A percentile compares a stretch with the other conserved stretches of the same genome.
Conservation (phyloP, 2,888 invertebrate genomes). For the Dasysyrphus albostriatus region DNA sequence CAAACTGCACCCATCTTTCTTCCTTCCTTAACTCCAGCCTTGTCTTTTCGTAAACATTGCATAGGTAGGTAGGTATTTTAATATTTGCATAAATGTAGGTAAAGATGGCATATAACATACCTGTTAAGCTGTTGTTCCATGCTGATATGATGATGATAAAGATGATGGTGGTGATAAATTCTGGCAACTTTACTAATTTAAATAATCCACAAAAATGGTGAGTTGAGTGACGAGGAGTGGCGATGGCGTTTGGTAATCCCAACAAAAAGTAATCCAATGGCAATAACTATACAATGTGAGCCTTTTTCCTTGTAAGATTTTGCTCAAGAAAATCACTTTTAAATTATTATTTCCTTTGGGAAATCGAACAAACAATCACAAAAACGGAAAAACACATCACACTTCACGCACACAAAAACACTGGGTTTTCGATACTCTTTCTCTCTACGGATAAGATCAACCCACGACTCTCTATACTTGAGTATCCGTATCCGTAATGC, state of each 20-base stretch:
- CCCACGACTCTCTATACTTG: slow-evolving; percentile 29
- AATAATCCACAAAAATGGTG: slow-evolving; percentile 59
- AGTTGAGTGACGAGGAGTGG: slow-evolving; percentile 21
- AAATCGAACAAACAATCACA: slow-evolving; percentile 18
- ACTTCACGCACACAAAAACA: neutral
- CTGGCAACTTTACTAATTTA: slow-evolving; percentile 41
- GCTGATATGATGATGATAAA: slow-evolving; percentile 47
- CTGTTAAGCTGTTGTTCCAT: slow-evolving; percentile 72
- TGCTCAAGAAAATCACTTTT: slow-evolving; percentile 24
- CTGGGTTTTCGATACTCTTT: neutral
- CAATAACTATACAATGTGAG: slow-evolving; percentile 10
- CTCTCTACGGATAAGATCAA: slow-evolving; percentile 24
- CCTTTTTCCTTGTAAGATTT: neutral
- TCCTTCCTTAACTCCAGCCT: slow-evolving; percentile 10
- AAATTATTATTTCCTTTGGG: slow-evolving; percentile 32
- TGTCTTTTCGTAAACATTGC: neutral
- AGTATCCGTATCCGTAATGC: slow-evolving; percentile 47
- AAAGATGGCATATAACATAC: slow-evolving; percentile 36
- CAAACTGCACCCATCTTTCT: slow-evolving; percentile 5
- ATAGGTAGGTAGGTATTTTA: neutral
- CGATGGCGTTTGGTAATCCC: slow-evolving; percentile 54
- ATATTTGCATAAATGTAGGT: slow-evolving; percentile 41
- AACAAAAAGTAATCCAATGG: slow-evolving; percentile 66
- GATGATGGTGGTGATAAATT: slow-evolving; percentile 52
- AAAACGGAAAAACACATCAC: neutral